Evolutionary conservation across 2,797 vertebrate genomes (phyloP), one percentile per base, ranked within the genome.

Genomic region (Rhinophrynus dorsalis): DNA sequence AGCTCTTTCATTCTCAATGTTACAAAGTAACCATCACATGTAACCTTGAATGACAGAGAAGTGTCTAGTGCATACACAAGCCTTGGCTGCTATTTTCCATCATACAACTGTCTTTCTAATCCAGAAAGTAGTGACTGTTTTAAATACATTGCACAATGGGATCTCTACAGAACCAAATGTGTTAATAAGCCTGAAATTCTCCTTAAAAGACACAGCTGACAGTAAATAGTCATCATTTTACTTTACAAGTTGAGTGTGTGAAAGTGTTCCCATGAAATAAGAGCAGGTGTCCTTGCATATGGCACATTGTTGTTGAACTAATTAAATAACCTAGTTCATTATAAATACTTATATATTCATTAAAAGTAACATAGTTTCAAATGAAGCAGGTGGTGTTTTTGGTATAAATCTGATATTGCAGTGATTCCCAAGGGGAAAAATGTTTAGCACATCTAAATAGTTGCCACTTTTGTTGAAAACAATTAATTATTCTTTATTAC

Each of bases 301-400:
- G 55, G 55, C 55, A 58, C 7, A 40, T 17, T 58, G n/a, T 58
- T 18, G 20, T 40, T 58, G 20, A 24, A 35, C 17, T 58, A 40
- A 58, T 58, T 58, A 42, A 58, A 58, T 58, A 58, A 21, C 18
- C n/a, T 40, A 15, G 37, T 37, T 58, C 40, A 58, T 38, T 57
- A 57, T 42, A 58, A 40, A 4, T 37, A 24, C 7, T 26, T 7
- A 58, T 40, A 58, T 3, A 24, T 15, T 17, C 20, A 58, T 58
- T 58, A 40, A 42, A 58, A 38, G 27, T 26, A 24, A 35, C 29
- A 55, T 35, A 15, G 21, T 26, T 58, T 58, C 6, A 37, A 58
- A 2, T 40, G 23, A 26, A 58, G 35, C 55, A 58, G 55, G 35
- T 58, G 55, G 55, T 42, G 23, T 40, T 58, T 12, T 42, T 38